Base-by-base conservation (phyloP, 1,140 invertebrate species). In the Mizuhopecten yessoensis region DNA sequence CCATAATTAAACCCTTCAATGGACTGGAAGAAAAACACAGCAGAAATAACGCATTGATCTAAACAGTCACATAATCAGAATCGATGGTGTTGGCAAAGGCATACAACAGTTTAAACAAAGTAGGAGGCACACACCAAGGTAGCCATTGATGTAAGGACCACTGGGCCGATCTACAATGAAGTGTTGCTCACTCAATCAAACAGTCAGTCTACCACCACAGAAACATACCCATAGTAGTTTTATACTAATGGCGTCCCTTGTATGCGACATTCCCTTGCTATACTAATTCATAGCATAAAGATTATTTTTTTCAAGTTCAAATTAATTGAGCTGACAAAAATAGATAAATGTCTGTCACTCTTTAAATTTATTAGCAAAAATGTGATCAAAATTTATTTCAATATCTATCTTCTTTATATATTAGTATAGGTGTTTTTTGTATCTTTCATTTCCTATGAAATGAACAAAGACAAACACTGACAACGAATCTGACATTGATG, bases 401-500 rank as follows among this genome's bases (percentile, higher is more conserved):
- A 5, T 49, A 49, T 15, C 45, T 49, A 75, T 75, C n/a, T 75
- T 17, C 17, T 75, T 57, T 23, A n/a, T 75, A 75, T 29, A 29
- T 9, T n/a, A n/a, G 9, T 45, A 45, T 75, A 75, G n/a, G 57
- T 75, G 57, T 29, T 75, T 75, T 75, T 75, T 75, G 5, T 75
- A 75, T 75, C 57, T 75, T 75, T 75, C 23, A 75, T 75, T 75
- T 75, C 57, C 57, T 75, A 29, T 75, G 5, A 75, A 75, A 45
- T 45, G 42, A 45, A 45, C 42, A 45, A 75, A 75, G 57, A 75
- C 57, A 75, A 29, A 75, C n/a, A 17, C 57, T 75, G 57, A 75
- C 57, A 75, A 75, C 11, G 57, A 75, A 75, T 29, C 57, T 75
- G 57, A 75, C 57, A 75, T n/a, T 75, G 57, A 75, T 75, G 57